Percentiles rank a stretch among this genome's conserved stretches.
Evolutionary conservation across 2,888 invertebrate genomes (phyloP).

Genomic region (Tetramorium bicarinatum): DNA sequence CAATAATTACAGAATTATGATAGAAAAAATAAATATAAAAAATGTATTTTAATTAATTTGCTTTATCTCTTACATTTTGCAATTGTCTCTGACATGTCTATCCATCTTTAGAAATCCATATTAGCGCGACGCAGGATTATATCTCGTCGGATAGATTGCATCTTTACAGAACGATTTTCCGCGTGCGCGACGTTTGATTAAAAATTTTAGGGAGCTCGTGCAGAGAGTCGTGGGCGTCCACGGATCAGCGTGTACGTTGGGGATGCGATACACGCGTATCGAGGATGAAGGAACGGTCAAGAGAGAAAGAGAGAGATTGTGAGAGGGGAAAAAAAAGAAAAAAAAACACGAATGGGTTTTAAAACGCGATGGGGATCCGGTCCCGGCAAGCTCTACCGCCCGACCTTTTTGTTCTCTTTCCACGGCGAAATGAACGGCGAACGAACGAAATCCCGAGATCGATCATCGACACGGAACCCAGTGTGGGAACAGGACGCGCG

Average conservation of each 20-base stretch:
- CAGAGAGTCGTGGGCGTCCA: slow-evolving; percentile 4
- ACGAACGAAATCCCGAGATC: slow-evolving; percentile 68
- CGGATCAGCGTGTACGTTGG: slow-evolving; percentile 15
- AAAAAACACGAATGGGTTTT: slow-evolving; percentile 37
- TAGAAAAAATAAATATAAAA: background rate
- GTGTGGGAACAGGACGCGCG: slow-evolving; percentile 48
- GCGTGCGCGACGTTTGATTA: slow-evolving; percentile 3
- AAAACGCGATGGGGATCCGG: slow-evolving; percentile 64
- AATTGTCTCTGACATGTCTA: background rate
- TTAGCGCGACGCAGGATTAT: background rate
- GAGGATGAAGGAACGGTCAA: background rate
- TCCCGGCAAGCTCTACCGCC: slow-evolving; percentile 34
- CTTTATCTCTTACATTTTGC: background rate
- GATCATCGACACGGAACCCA: slow-evolving; percentile 64
- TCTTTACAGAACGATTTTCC: background rate
- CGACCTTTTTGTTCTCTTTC: slow-evolving; percentile 54
- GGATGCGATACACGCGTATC: slow-evolving; percentile 26
- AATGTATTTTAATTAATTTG: background rate
- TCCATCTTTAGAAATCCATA: background rate
- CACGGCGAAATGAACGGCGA: slow-evolving; percentile 64
- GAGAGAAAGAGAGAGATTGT: background rate
- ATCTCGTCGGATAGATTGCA: slow-evolving; percentile 1
- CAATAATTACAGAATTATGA: background rate
- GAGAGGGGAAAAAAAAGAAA: background rate
- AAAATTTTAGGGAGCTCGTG: slow-evolving; percentile 34